Conservation (phyloP, 2,113 vertebrate species). For the Ailurus styani region DNA sequence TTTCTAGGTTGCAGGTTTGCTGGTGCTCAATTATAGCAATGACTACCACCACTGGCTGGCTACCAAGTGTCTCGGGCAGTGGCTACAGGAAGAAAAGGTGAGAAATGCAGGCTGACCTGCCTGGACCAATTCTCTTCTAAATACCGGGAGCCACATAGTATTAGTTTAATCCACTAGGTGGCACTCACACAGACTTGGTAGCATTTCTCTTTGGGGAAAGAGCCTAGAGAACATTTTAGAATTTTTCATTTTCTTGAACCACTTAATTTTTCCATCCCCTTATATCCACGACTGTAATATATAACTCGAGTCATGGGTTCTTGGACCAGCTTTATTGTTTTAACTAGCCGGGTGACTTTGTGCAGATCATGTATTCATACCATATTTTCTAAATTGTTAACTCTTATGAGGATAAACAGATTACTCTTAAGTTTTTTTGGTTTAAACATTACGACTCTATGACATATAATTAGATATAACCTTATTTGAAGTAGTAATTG, state of each 20-base stretch:
- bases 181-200: background rate
- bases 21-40: constrained; percentile 92
- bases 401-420: background rate
- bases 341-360: background rate
- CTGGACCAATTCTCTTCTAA: background rate
- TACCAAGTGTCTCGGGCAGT: constrained; percentile 89
- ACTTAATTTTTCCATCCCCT: background rate
- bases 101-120: background rate
- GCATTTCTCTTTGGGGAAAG: background rate
- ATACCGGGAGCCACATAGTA: background rate
- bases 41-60: constrained; percentile 96
- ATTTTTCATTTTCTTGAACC: background rate
- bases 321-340: background rate
- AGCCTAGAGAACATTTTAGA: background rate
- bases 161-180: constrained; percentile 46
- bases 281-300: background rate
- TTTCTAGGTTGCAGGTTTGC: constrained; percentile 90
- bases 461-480: background rate
- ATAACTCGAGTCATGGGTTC: background rate
- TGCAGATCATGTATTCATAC: background rate
- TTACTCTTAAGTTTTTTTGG: background rate
- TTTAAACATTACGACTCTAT: background rate
- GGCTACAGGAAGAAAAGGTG: constrained; percentile 94
- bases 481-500: background rate
- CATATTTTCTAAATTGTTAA: background rate